Evolutionary conservation across 92 coral and sea anemone genomes (phyloP).

Genomic region (Galaxea fascicularis): DNA sequence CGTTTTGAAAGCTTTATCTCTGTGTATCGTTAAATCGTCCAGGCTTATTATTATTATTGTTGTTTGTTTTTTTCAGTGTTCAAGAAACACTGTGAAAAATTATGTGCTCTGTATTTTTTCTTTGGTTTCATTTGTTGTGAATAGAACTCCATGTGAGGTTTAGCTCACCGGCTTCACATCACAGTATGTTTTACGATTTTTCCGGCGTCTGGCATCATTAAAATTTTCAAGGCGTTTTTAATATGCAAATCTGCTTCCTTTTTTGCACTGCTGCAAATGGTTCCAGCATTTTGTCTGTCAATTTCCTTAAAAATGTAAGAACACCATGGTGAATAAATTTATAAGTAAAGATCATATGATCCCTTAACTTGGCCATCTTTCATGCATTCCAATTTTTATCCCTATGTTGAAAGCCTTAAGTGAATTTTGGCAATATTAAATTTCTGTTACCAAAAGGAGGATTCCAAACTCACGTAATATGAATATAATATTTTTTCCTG

Average conservation of each 20-base stretch:
- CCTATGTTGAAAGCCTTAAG: too few relatives aligned
- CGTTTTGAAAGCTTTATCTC: background rate
- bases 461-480: too few relatives aligned
- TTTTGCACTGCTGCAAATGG: too few relatives aligned
- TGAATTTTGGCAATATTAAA: too few relatives aligned
- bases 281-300: too few relatives aligned
- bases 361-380: too few relatives aligned
- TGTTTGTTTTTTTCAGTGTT: background rate
- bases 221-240: background rate
- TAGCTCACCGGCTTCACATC: background rate
- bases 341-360: too few relatives aligned
- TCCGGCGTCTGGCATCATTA: conserved; percentile 1
- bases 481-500: too few relatives aligned
- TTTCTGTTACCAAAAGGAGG: too few relatives aligned
- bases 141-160: background rate
- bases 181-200: background rate
- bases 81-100: background rate
- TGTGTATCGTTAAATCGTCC: background rate
- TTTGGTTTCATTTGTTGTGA: background rate
- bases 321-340: too few relatives aligned
- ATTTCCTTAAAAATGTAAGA: too few relatives aligned
- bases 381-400: too few relatives aligned
- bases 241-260: background rate
- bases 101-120: background rate
- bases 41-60: background rate